Evolutionary conservation across 2,888 invertebrate species (phyloP), one percentile per base, ranked within the genome.

Genomic region (Thumatha senex): DNA sequence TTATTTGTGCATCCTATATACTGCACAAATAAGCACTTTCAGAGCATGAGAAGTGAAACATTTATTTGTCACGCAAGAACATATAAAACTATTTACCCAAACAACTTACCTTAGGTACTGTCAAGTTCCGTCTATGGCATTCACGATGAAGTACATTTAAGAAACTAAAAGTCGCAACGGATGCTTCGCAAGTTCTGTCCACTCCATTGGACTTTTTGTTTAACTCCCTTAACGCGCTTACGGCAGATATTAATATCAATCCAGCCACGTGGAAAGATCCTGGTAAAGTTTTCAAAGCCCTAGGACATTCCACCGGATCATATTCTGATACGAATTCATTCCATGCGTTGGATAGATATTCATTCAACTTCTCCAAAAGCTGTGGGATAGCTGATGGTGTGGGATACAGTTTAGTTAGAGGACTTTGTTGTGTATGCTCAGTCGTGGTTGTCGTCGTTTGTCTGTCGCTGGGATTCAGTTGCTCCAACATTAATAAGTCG

Each of bases 261-360:
- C 95, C 95, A 1, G 93, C 74, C 24, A 94, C 94, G 58, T 94
- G 93, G 45, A 93, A 93, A 0, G 93, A 79, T 7, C 93, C 93
- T 0, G 94, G 94, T 14, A 92, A 76, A 7, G 91, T 92, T 69
- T 95, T 95, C 12, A 93, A 73, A 0, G 94, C 90, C 53, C 94
- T 90, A 0, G 96, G 95, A 49, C 95, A 93, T 75, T 96, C 96
- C 5, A 95, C 84, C 0, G 96, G 96, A 76, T 96, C 96, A 60
- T 96, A 95, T 68, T 95, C 94, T 18, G 94, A 95, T 7, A 96
- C 93, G 63, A 96, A 96, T 69, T 96, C 96, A 72, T 96, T 96
- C 96, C 96, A 96, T 14, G 93, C 90, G 64, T 96, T 96, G 13
- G 95, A 93, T 31, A 95, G 81, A 53, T 94, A 94, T 64, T 95